Base-by-base conservation (phyloP, 2,888 invertebrate species). In the Callimorpha dominula region DNA sequence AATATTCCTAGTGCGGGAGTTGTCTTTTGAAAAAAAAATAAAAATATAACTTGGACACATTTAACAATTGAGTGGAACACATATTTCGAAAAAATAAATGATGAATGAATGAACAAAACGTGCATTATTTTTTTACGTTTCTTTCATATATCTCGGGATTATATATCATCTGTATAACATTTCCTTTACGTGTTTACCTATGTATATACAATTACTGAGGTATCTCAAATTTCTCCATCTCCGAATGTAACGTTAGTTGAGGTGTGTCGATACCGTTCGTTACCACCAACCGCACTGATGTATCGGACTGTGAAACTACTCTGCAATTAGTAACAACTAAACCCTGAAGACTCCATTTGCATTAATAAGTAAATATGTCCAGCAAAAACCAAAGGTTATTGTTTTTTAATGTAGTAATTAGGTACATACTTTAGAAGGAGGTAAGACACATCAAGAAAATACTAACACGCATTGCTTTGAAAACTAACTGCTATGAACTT, bases 241-340 rank as follows among this genome's bases (percentile, higher is more conserved):
- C 42, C 17, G 62, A 54, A 65, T 31, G 50, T 50, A 46, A 65
- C 14, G 57, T 46, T n/a, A 65, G 20, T 42, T 20, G 70, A 70
- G 69, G 65, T 73, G 42, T 74, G 71, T 82, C 81, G 71, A 65
- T 77, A 75, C 73, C 66, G 62, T 14, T 64, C 5, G 71, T 77
- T 74, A 73, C 73, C 74, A 64, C 71, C 50, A 64, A 76, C 77
- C 78, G 72, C 79, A 77, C 52, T 12, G 9, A 67, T 70, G 49
- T 73, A 70, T 70, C 46, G 67, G 64, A 74, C 62, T 70, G 81
- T 81, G 65, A 83, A 71, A 74, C 74, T 70, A 75, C 49, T 54
- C 70, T 60, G 40, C 76, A 72, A 66, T 72, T 72, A 72, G 40
- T 65, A 64, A 54, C 72, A 63, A 72, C 68, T 74, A 75, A 76